Base-by-base conservation (phyloP, 1,140 invertebrate species). In the Halyomorpha halys region DNA sequence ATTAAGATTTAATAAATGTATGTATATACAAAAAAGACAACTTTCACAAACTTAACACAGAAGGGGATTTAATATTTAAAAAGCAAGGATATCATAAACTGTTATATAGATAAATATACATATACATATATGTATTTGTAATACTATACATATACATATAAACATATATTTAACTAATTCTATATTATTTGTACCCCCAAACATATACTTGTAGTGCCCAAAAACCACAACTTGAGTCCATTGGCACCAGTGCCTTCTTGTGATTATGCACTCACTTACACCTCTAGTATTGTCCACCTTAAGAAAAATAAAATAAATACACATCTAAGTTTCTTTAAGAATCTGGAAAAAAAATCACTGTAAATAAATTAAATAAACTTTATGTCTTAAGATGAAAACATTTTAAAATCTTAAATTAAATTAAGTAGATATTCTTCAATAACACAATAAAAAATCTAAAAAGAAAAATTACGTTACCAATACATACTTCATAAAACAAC, bases 261-360 rank as follows among this genome's bases (percentile, higher is more conserved):
- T 45, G 39, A 60, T 34, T 30, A 60, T 18, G 60, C 44, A 45
- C 44, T 21, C 44, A 45, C 25, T 44, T 45, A 61, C 60, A 61
- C 60, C 44, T 45, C 60, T 25, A 61, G 44, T 45, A 61, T 45
- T 61, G 60, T 61, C 60, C 60, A 61, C 44, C 60, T 61, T 34
- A 61, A 61, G 44, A n/a, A 19, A 27, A 59, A 25, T 27, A 59
- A 59, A 27, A 23, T 27, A 59, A 53, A 39, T 39, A 11, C 34
- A 39, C 34, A 39, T 39, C 11, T 39, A 39, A 39, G 34, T 39
- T 39, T 39, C 13, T 8, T 9, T 11, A 11, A 39, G 34, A 21
- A 53, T 53, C 8, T 53, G 16, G 23, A 53, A 53, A 53, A 25
- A 53, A 53, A n/a, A 39, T 39, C 34, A 39, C 34, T 39, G 34